phyloP scores from a whole-genome alignment of 2,888 invertebrate genomes.

The Hirtodrosophila duncani region DNA sequence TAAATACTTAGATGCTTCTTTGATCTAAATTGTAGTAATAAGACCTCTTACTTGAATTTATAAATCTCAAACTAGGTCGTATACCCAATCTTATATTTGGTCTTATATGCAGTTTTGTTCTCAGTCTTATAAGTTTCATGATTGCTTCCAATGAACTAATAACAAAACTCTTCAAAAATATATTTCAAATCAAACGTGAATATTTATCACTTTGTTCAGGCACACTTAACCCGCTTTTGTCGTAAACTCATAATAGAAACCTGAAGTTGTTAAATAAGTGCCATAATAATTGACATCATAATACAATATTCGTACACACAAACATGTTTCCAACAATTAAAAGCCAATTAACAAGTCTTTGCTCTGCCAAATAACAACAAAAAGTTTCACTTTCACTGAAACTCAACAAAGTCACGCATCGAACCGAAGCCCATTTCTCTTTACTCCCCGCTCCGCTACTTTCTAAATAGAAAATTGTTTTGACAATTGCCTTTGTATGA shows the following conservation, averaged over 20 bases:
- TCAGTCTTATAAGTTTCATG: not conserved
- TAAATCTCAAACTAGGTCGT: too few relatives aligned
- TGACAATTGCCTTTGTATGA: conserved; percentile 4
- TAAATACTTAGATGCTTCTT: not conserved
- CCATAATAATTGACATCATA: conserved; percentile 18
- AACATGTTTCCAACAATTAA: conserved; percentile 46
- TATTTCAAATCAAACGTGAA: not conserved
- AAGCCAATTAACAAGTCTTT: conserved; percentile 65
- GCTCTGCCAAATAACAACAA: conserved; percentile 2
- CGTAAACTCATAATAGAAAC: too few relatives aligned
- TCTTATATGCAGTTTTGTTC: not conserved
- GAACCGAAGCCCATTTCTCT: not conserved
- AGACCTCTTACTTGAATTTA: not conserved
- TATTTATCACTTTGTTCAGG: too few relatives aligned
- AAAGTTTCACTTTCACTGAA: conserved; percentile 63
- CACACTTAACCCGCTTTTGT: too few relatives aligned
- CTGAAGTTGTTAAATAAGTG: too few relatives aligned
- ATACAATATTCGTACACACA: conserved; percentile 1
- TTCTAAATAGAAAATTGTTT: conserved; percentile 22
- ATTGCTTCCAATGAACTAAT: not conserved
- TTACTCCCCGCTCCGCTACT: conserved; percentile 17
- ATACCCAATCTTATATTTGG: too few relatives aligned
- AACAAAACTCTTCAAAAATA: conserved; percentile 1
- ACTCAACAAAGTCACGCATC: conserved; percentile 1
- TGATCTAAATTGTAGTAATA: not conserved